Evolutionary conservation across 2,113 vertebrate genomes (phyloP).

Genomic region (Micronisus gabar): DNA sequence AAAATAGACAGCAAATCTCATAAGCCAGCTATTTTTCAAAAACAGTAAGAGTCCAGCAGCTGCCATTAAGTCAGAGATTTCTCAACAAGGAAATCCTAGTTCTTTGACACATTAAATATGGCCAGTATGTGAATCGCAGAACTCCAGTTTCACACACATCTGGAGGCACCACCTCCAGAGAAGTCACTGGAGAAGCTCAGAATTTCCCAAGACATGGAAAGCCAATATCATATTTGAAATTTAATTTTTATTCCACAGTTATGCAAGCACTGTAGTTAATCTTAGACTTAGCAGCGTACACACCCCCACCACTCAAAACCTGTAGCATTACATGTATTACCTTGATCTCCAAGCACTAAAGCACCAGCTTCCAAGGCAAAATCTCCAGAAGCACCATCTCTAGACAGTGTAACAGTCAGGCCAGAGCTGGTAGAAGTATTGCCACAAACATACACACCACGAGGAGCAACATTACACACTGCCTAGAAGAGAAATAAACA

Average conservation of each 20-base stretch:
- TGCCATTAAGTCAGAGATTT: background rate
- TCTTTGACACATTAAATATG: background rate
- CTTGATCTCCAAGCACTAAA: slow-evolving; percentile 95
- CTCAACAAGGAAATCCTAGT: background rate
- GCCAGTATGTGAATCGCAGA: background rate
- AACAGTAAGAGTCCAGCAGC: background rate
- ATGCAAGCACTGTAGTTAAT: background rate
- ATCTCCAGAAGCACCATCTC: slow-evolving; percentile 89
- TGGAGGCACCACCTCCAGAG: background rate
- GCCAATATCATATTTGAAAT: background rate
- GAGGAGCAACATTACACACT: slow-evolving; percentile 89
- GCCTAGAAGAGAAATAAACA: slow-evolving; percentile 75
- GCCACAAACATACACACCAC: slow-evolving; percentile 96
- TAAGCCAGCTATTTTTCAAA: background rate
- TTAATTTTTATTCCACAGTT: background rate
- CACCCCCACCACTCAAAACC: background rate
- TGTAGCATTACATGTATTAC: slow-evolving; percentile 56
- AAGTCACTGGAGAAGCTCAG: background rate
- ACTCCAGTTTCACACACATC: background rate
- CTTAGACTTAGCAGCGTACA: background rate
- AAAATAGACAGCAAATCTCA: background rate
- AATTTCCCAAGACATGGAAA: background rate
- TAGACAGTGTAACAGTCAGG: slow-evolving; percentile 90
- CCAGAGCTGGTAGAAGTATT: slow-evolving; percentile 95
- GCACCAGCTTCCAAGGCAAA: slow-evolving; percentile 95